Evolutionary conservation across 2,888 invertebrate species (phyloP), one percentile per base, ranked within the genome.

Genomic region (Odiellus spinosus): DNA sequence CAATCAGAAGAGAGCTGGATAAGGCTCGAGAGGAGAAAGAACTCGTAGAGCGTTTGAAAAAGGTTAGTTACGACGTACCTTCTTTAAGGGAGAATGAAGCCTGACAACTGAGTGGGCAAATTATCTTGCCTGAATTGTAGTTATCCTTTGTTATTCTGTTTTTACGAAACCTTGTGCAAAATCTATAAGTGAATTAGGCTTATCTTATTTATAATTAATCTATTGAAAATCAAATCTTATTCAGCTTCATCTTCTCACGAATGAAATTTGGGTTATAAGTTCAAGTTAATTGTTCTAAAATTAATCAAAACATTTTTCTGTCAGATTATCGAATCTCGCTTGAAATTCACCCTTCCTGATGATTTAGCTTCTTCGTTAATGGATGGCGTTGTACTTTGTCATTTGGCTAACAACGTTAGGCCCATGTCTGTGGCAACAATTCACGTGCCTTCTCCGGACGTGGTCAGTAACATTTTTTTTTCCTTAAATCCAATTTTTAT

Each of bases 331-430:
- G 90, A 91, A 70, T 75, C 77, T 12, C 76, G 87, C 45, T 72
- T 93, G 60, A 90, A 90, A 71, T 83, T 91, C 78, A 76, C 80
- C 3, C 71, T 93, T 47, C 90, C 91, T 1, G 79, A 78, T 60
- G 83, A 87, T 63, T 70, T 93, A 59, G 78, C 85, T 41, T 77
- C 84, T 34, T 82, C 84, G 40, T 68, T 93, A 57, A 77, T 80
- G 21, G 91, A 93, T 67, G 91, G 93, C 17, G 90, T 93, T 45
- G 85, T 93, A 54, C 71, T 93, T 52, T 93, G 93, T 64, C 90
- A 93, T 69, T 73, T 93, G 58, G 90, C 88, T 45, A 93, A 93
- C 67, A 83, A 86, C 68, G 83, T 93, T 59, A 76, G 82, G 51
- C 87, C 91, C 38, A 74, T 88, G 57, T 80, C 90, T 44, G 90